Conservation (phyloP, 1,140 invertebrate species). For the Neoseiulus cucumeris region DNA sequence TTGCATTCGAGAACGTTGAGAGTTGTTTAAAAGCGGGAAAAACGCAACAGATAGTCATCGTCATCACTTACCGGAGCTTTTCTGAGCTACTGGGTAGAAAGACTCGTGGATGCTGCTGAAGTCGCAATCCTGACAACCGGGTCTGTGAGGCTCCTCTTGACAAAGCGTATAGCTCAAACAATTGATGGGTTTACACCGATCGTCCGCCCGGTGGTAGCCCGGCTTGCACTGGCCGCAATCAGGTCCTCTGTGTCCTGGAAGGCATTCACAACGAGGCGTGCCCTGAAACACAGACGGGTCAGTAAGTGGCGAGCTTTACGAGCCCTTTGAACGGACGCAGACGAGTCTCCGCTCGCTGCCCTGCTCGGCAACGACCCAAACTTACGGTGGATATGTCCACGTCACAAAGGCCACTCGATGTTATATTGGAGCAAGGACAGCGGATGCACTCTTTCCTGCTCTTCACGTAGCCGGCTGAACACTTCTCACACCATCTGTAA, state of each 20-base stretch:
- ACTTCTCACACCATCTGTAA: slow-evolving; percentile 17
- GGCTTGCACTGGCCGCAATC: slow-evolving; percentile 16
- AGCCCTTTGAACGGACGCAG: background rate
- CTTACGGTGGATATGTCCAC: slow-evolving; percentile 13
- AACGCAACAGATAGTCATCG: no score
- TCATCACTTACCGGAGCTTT: background rate
- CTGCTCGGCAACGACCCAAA: no score
- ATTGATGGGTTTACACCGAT: slow-evolving; percentile 15
- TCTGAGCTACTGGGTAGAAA: background rate
- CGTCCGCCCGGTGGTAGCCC: slow-evolving; percentile 18
- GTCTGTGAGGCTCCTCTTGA: slow-evolving; percentile 13
- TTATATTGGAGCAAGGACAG: slow-evolving; percentile 18
- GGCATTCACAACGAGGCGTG: slow-evolving; percentile 13
- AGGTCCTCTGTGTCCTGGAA: slow-evolving; percentile 18
- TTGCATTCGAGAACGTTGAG: no score
- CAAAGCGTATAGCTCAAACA: slow-evolving; percentile 17
- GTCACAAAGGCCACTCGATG: slow-evolving; percentile 18
- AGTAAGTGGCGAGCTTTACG: background rate
- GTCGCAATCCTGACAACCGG: slow-evolving; percentile 17
- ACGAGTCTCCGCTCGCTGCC: background rate
- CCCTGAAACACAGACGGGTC: background rate
- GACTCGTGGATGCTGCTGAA: slow-evolving; percentile 11
- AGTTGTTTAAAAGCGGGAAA: no score
- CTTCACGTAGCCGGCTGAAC: slow-evolving; percentile 15
- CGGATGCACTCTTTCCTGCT: slow-evolving; percentile 15